Evolutionary conservation across 2,113 vertebrate genomes (phyloP).

Genomic region (Pyrgilauda ruficollis): DNA sequence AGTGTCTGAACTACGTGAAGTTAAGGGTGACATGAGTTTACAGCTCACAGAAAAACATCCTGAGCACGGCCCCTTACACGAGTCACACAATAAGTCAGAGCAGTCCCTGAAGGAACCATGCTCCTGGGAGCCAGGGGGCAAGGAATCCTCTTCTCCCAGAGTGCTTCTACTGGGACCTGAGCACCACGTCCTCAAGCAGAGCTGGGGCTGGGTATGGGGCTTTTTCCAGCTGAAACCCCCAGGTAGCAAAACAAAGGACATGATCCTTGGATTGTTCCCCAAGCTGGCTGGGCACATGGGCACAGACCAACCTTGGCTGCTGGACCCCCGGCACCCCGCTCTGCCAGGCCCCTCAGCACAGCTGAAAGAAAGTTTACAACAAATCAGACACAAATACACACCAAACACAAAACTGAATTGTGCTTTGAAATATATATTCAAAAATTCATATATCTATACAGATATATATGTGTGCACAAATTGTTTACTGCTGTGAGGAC

Average conservation of each 20-base stretch:
- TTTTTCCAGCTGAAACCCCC: neutral
- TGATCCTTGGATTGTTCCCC: accelerated
- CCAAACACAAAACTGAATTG: accelerated
- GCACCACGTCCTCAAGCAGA: neutral
- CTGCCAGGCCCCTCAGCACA: accelerated
- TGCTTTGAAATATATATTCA: neutral
- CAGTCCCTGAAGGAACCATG: too few relatives aligned
- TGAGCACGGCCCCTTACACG: accelerated
- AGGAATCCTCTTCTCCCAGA: neutral
- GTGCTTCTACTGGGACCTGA: accelerated
- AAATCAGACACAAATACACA: neutral
- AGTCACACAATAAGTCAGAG: neutral
- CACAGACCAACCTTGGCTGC: neutral
- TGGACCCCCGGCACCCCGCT: neutral
- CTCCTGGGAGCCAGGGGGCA: accelerated
- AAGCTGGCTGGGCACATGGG: accelerated
- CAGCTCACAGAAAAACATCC: neutral
- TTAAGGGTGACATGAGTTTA: neutral
- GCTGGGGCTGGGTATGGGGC: neutral
- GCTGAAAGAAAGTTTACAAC: accelerated
- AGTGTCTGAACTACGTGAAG: neutral
- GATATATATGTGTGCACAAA: too few relatives aligned
- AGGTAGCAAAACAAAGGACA: neutral
- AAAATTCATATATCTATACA: neutral
- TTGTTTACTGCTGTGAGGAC: neutral